Evolutionary conservation across 2,888 invertebrate species (phyloP).

Genomic region (Subacronicta megacephala): DNA sequence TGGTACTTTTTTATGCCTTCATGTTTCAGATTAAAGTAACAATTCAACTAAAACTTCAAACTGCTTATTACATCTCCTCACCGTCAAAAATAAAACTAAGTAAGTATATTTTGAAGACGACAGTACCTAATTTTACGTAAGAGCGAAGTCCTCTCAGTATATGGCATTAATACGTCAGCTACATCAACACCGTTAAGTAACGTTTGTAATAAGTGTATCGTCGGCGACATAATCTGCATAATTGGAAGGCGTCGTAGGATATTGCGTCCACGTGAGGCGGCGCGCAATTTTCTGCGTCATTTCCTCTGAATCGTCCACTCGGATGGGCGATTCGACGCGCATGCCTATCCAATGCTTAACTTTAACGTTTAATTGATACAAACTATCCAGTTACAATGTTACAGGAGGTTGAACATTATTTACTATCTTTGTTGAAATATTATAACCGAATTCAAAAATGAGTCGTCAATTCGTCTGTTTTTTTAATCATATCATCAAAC

Average conservation of each 20-base stretch:
- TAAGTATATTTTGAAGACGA: too few relatives aligned
- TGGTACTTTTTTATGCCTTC: too few relatives aligned
- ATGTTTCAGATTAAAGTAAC: too few relatives aligned
- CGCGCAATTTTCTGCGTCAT: slow-evolving; percentile 89
- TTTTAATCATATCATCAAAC: too few relatives aligned
- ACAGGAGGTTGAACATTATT: slow-evolving; percentile 15
- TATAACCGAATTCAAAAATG: not conserved
- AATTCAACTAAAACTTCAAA: too few relatives aligned
- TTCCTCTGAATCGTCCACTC: slow-evolving; percentile 83
- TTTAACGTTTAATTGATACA: slow-evolving; percentile 77
- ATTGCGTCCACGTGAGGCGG: slow-evolving; percentile 86
- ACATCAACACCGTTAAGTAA: slow-evolving; percentile 58
- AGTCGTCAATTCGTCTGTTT: too few relatives aligned
- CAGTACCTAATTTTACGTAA: not conserved
- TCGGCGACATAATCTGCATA: slow-evolving; percentile 85
- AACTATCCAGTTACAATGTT: slow-evolving; percentile 45
- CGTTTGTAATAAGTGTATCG: slow-evolving; percentile 77
- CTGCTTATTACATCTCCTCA: too few relatives aligned
- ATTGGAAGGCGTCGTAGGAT: slow-evolving; percentile 87
- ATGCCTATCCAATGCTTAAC: slow-evolving; percentile 68
- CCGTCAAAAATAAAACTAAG: too few relatives aligned
- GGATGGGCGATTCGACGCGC: slow-evolving; percentile 71
- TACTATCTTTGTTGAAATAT: not conserved
- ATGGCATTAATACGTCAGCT: slow-evolving; percentile 11
- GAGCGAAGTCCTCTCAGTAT: not conserved